Base-by-base conservation (phyloP, 2,797 vertebrate genomes). In the Manis pentadactyla region DNA sequence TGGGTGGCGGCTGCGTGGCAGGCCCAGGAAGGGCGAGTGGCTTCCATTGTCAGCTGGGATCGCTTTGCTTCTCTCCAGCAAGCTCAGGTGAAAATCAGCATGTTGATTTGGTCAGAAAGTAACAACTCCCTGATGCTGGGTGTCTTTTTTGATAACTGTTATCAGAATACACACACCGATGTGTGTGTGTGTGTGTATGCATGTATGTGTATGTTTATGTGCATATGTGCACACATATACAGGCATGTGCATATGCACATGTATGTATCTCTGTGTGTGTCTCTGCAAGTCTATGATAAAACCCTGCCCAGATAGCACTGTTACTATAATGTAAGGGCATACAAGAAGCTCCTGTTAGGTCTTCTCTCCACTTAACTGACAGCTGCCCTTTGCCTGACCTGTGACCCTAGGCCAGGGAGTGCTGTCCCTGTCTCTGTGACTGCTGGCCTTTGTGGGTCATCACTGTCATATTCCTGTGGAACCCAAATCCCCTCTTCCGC, bases 31-130 rank as follows among this genome's bases (percentile, higher is more conserved):
- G 99, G 98, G 55, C 97, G 98, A 93, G 98, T 97, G 14, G 99
- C 99, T 57, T 98, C 99, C 0, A 78, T 99, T 4, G 98, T 99
- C 93, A 99, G 91, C 99, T 99, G 99, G 99, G 99, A 99, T 18
- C 98, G 98, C 27, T 99, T 99, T 93, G 85, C 96, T 63, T 99
- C 99, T 59, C 98, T 99, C 49, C 98, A 98, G 96, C 99, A 99
- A 86, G 99, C 97, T 18, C 99, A 99, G 98, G 99, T 99, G 84
- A 53, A 25, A 37, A 23, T 31, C 7, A 14, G 46, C 31, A 9
- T 34, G 5, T 0, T 1, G 11, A 13, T 51, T 53, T 19, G 34
- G 18, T 55, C 78, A 29, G 63, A 63, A 84, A 66, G 59, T 7
- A 17, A 12, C 4, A 0, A 27, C 49, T 29, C 31, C 31, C 31